Evolutionary conservation across 1,140 invertebrate species (phyloP).

Genomic region (Meloidogyne exigua): DNA sequence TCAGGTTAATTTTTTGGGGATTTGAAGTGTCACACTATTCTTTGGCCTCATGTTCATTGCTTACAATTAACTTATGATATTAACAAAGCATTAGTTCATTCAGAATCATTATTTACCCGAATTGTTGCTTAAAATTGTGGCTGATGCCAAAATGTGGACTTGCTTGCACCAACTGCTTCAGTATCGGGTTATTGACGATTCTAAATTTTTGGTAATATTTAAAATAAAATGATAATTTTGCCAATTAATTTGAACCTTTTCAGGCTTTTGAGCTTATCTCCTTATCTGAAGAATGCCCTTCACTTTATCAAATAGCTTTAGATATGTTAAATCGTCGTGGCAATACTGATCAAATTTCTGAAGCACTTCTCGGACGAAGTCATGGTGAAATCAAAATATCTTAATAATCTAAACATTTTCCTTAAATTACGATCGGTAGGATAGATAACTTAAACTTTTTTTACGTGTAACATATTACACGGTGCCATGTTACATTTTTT

Average conservation of each 20-base stretch:
- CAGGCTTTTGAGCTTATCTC: constrained; percentile 22
- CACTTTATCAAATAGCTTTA: constrained; percentile 19
- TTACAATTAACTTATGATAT: neutral
- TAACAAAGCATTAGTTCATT: neutral
- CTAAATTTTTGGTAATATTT: constrained; percentile 20
- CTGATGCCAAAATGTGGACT: constrained; percentile 6
- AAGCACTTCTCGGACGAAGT: neutral
- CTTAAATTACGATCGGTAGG: no score
- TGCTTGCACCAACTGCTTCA: constrained; percentile 22
- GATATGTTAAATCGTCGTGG: constrained; percentile 25
- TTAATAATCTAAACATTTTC: no score
- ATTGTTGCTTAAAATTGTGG: constrained; percentile 17
- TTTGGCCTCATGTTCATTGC: no score
- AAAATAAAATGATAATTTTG: no score
- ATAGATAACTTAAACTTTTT: no score
- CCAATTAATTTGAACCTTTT: no score
- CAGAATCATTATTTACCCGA: constrained; percentile 21
- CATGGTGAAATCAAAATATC: neutral
- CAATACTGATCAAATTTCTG: constrained; percentile 21
- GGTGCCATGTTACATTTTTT: no score
- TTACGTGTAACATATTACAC: no score
- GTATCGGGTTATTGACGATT: constrained; percentile 22
- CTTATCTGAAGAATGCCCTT: constrained; percentile 10
- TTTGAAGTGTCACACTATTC: no score
- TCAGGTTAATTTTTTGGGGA: neutral